Conservation (phyloP, 2,113 vertebrate species). For the Platichthys flesus region DNA sequence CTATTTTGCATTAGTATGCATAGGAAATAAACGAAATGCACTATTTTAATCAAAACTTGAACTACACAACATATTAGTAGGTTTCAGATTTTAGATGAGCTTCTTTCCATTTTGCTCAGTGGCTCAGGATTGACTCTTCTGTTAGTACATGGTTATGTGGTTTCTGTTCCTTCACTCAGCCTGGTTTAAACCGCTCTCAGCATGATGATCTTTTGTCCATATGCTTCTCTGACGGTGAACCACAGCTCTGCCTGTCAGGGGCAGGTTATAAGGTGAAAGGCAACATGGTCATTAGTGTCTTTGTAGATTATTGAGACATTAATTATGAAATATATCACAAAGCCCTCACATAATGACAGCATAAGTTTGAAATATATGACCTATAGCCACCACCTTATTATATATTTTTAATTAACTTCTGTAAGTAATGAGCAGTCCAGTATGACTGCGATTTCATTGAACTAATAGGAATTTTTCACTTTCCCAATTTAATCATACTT, state of each 20-base stretch:
- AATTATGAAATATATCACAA: background rate
- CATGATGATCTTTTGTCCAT: slow-evolving; percentile 14
- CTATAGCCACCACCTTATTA: background rate
- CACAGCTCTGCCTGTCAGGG: background rate
- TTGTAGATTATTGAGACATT: background rate
- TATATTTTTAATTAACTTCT: background rate
- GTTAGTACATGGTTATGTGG: background rate
- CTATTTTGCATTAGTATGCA: too few relatives aligned
- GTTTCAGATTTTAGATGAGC: too few relatives aligned
- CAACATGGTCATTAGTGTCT: background rate
- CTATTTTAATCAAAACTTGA: too few relatives aligned
- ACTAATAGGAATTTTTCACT: too few relatives aligned
- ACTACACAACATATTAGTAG: too few relatives aligned
- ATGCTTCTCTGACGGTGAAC: slow-evolving; percentile 1
- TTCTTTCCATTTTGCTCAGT: too few relatives aligned
- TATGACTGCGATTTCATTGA: too few relatives aligned
- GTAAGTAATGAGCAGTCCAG: background rate
- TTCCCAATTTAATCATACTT: too few relatives aligned
- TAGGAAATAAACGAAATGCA: too few relatives aligned
- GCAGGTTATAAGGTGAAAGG: background rate
- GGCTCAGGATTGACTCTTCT: background rate
- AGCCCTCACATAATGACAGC: background rate
- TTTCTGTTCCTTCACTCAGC: background rate
- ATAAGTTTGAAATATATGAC: background rate
- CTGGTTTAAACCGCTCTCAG: background rate